Evolutionary conservation across 2,888 invertebrate genomes (phyloP).

Genomic region (Seira ritae): DNA sequence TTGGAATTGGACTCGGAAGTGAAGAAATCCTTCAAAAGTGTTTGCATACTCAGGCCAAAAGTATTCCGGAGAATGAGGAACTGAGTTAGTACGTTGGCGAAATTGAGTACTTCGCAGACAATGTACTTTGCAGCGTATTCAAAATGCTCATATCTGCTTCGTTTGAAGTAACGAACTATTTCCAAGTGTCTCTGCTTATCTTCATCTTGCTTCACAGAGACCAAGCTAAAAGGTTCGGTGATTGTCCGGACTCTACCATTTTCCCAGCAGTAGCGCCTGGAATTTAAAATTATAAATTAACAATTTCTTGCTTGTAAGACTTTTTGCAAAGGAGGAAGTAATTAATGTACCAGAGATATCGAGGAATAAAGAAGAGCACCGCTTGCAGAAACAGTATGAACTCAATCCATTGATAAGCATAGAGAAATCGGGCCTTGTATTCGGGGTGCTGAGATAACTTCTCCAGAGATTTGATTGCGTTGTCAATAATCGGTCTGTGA

Average conservation of each 20-base stretch:
- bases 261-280: conserved; percentile 63
- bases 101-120: conserved; percentile 55
- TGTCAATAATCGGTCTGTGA: conserved; percentile 17
- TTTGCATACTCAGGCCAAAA: conserved; percentile 2
- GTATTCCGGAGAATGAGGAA: conserved; percentile 24
- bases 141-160: conserved; percentile 45
- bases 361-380: conserved; percentile 90
- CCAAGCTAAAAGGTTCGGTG: conserved; percentile 15
- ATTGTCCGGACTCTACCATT: conserved; percentile 46
- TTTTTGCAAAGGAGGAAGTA: too few species aligned
- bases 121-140: conserved; percentile 54
- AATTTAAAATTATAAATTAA: conserved; percentile 39
- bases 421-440: conserved; percentile 32
- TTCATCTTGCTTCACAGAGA: conserved; percentile 33
- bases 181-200: conserved; percentile 32
- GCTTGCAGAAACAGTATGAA: conserved; percentile 94
- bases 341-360: conserved; percentile 93
- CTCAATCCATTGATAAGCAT: conserved; percentile 91
- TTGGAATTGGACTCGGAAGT: conserved; percentile 35
- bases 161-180: conserved; percentile 30
- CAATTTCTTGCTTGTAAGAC: not conserved
- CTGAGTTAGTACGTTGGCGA: conserved; percentile 47
- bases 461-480: not conserved
- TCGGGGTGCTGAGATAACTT: not conserved
- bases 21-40: conserved; percentile 37